Evolutionary conservation across 2,113 vertebrate genomes (phyloP), one percentile per base, ranked within the genome.

Genomic region (Periophthalmus modestus): DNA sequence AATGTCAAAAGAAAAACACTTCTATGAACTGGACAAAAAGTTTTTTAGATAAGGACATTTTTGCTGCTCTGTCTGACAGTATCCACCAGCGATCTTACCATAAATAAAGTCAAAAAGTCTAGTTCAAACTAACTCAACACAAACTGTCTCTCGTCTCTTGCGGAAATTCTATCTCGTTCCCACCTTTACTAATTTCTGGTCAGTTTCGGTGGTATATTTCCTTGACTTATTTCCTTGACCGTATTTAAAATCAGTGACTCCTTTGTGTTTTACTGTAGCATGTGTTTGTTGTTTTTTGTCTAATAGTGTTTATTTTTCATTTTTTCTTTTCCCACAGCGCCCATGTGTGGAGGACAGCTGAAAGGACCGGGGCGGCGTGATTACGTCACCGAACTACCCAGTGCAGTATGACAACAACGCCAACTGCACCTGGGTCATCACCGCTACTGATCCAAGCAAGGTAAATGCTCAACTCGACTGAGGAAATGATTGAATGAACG

Each of bases 331-430:
- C 14, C 75, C 69, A 6, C 87, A 99, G 97, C 98, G 14, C 95
- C 96, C 7, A 98, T 99, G 96, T 99, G 97, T 62, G 97, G 98
- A 66, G 94, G 90, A 18, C 97, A 94, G 80, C 88, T 99, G 28
- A 94, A 94, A 52, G 97, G 98, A 1, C 97, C 97, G 48, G n/a
- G 94, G 90, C 0, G 98, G 98, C 0, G 89, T 97, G 87, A 96
- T 99, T 87, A 98, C 97, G 0, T 99, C 97, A 47, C 98, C 97
- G 57, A 99, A 99, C 90, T 99, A 95, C 77, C 98, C 98, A 0
- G 97, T 99, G 61, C 97, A 98, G 36, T 99, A 99, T 5, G 98
- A 99, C 89, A 99, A 97, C 94, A 98, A 98, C 0, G 96, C 97
- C 28, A 98, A 98, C 92, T 99, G 97, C n/a, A 95, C 98, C 54